Evolutionary conservation across 1,140 invertebrate genomes (phyloP).

Genomic region (Heliconius hewitsoni): DNA sequence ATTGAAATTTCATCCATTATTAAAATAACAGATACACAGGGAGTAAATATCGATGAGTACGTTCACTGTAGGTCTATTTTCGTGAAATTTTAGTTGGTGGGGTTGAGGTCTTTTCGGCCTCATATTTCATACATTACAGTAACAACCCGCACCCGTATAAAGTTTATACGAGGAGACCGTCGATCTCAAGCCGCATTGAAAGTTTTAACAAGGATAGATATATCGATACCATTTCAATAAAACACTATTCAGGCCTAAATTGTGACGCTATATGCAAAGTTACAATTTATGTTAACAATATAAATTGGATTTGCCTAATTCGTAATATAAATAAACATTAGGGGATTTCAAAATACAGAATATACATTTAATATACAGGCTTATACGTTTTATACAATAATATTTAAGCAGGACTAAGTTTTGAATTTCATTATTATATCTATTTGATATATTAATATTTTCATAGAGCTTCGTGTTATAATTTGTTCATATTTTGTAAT

Average conservation of each 20-base stretch:
- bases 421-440: conserved; percentile 1
- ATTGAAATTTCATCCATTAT: background rate
- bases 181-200: background rate
- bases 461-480: background rate
- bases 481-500: background rate
- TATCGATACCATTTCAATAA: background rate
- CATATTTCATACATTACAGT: no score
- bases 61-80: no score
- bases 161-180: no score
- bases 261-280: background rate
- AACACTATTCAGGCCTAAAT: background rate
- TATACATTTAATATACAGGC: background rate
- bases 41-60: no score
- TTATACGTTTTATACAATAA: conserved; percentile 1
- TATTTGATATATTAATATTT: background rate
- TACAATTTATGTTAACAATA: conserved; percentile 31
- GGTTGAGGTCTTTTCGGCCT: no score
- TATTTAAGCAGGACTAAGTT: conserved; percentile 5
- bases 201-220: background rate
- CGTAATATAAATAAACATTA: conserved; percentile 44
- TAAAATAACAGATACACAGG: no score
- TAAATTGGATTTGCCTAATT: conserved; percentile 44
- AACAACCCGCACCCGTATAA: no score
- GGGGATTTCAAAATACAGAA: conserved; percentile 17
- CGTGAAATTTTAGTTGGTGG: no score